Base-by-base conservation (phyloP, 2,113 vertebrate genomes). In the Holacanthus passer region DNA sequence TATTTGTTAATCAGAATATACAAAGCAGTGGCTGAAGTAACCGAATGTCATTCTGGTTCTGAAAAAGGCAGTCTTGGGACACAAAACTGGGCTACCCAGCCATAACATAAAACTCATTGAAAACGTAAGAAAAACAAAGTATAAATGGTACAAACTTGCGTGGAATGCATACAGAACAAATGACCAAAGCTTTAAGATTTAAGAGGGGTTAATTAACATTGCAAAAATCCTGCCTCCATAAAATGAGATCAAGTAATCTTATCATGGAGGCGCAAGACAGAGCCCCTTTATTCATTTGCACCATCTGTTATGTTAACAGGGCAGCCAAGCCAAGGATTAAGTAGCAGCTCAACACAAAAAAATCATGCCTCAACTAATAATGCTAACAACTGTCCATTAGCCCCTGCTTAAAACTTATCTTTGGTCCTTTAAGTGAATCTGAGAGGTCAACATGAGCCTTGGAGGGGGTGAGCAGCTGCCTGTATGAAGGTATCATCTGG, bases 1-100 rank as follows among this genome's bases (percentile, higher is more conserved):
- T 96, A 94, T 96, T 96, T 96, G 90, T 94, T 96, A 93, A 94
- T 96, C 95, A 96, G 95, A 96, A 96, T 96, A 96, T 96, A 96
- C 96, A 96, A 96, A 96, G 95, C 95, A 96, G 94, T 96, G 95
- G 95, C 95, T 93, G 94, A 93, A 92, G 94, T 94, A 96, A 95
- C 93, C 92, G 83, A 91, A 94, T 94, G 91, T 91, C 90, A 91
- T 91, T 93, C 88, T 91, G 91, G 84, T 92, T 94, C 83, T 92
- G 90, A 88, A 88, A 90, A 93, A 91, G 93, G 92, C 91, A 88
- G 85, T 93, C 88, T 91, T 83, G 85, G n/a, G 84, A 94, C 90
- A 90, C 86, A 90, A 93, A 93, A 91, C 88, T 86, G 88, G 77
- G 88, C 77, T 90, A 89, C 92, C 75, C 92, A 90, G 88, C 91